A percentile compares a stretch with the other conserved stretches of the same genome.
These are phyloP conservation scores for Thermophis baileyi DNA, from an alignment of 2,113 vertebrate species.

Conservation along the genomic window DNA sequence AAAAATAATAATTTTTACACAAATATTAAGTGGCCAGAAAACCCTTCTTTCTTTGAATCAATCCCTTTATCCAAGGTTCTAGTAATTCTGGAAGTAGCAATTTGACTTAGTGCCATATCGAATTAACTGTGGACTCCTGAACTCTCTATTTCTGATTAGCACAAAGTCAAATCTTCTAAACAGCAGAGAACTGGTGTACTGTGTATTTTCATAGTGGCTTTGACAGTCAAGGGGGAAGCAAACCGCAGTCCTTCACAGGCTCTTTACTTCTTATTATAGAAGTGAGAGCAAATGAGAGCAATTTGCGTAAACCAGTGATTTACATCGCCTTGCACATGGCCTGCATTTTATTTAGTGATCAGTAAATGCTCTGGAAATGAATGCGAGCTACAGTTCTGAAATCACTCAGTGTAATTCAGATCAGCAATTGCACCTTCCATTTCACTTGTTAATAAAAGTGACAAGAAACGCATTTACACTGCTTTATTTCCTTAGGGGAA, in stretches of 20 bases:
- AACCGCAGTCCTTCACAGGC: not conserved
- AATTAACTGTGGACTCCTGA: not conserved
- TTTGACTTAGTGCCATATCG: not conserved
- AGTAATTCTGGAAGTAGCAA: not conserved
- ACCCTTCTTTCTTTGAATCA: not conserved
- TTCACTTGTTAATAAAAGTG: slow-evolving; percentile 31
- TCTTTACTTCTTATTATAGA: slow-evolving; percentile 1
- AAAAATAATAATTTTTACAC: not conserved
- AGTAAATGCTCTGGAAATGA: not conserved
- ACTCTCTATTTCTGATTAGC: not conserved
- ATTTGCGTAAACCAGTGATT: not conserved
- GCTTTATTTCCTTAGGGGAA: slow-evolving; percentile 9
- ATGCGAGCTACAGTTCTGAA: not conserved
- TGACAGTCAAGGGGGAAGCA: not conserved
- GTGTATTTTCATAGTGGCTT: not conserved
- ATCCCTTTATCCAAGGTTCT: not conserved
- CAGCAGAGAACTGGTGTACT: not conserved
- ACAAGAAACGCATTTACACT: not conserved
- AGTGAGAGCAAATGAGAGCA: not conserved
- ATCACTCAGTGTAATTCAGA: slow-evolving; percentile 21
- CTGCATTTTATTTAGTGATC: not conserved
- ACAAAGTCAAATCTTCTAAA: not conserved
- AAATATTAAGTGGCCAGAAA: not conserved
- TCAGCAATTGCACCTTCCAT: slow-evolving; percentile 20
- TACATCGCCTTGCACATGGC: not conserved